Base-by-base conservation (phyloP, 2,113 vertebrate genomes). In the Motacilla alba region DNA sequence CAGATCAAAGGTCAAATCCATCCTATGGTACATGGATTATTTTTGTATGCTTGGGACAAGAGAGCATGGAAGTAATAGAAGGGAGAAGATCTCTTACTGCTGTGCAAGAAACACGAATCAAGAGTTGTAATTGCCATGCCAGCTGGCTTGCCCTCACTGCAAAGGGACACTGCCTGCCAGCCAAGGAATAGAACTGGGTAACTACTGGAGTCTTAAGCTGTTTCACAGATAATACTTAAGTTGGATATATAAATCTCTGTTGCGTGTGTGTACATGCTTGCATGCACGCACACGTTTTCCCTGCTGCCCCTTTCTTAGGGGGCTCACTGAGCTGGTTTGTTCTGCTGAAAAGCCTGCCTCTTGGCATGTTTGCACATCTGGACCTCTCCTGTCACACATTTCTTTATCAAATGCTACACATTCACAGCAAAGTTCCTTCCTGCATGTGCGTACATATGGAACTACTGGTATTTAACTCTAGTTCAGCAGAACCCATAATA, bases 281-380 rank as follows among this genome's bases (percentile, higher is more conserved):
- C 22, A 13, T 7, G 56, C 64, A 68, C 23, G 13, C 72, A 66
- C 9, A 17, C 4, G 2, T 63, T 76, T 81, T 59, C n/a, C 56
- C 43, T 59, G 53, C 10, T 56, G 43, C 17, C 43, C 41, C 30
- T 44, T 91, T 87, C 80, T 70, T 35, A 24, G 22, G 30, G 66
- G 66, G 26, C 69, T 87, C 68, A 43, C 76, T 80, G 68, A 89
- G 79, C 73, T 50, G 52, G 58, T 35, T 75, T 78, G 39, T 17
- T 66, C 62, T 39, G 58, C 15, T 90, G 77, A 63, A 79, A 94
- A 92, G 15, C 50, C 35, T 94, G 43, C 56, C 68, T 68, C 68
- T 75, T 75, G 89, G 76, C 56, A n/a, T 74, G 52, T 78, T 68
- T 89, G 69, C 41, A 89, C 73, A 87, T 93, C 89, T 92, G 93